Percentiles rank a stretch among this genome's conserved stretches.
phyloP scores from a whole-genome alignment of 2,888 invertebrate species.

The Isoperla grammatica region DNA sequence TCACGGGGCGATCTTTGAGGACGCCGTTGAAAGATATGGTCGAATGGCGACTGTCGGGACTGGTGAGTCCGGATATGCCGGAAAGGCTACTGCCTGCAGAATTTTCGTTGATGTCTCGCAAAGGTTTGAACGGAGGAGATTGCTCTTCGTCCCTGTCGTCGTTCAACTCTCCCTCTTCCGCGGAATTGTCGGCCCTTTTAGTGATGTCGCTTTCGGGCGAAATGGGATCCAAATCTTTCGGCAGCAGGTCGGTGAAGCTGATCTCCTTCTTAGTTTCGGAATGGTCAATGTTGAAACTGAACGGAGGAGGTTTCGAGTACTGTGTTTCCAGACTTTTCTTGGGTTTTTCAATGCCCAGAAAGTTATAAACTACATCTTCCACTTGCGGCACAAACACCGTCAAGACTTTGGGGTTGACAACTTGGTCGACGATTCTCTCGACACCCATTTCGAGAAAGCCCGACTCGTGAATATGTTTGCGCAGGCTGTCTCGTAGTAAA shows the following conservation, averaged over 20 bases:
- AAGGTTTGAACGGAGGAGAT: constrained; percentile 60
- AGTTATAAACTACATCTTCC: constrained; percentile 83
- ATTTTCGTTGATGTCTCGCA: constrained; percentile 50
- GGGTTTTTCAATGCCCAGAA: constrained; percentile 73
- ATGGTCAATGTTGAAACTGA: neutral
- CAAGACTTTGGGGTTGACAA: constrained; percentile 82
- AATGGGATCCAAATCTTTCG: constrained; percentile 73
- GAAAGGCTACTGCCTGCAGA: constrained; percentile 55
- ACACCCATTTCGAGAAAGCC: constrained; percentile 87
- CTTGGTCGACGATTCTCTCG: constrained; percentile 92
- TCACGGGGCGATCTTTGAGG: neutral
- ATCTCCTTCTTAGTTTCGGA: constrained; percentile 32
- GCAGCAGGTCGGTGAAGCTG: constrained; percentile 54
- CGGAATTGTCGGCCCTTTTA: constrained; percentile 32
- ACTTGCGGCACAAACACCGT: constrained; percentile 85
- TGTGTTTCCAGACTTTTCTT: constrained; percentile 40
- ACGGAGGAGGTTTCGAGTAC: neutral
- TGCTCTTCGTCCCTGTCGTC: constrained; percentile 55
- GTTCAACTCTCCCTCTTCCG: constrained; percentile 39
- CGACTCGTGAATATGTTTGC: constrained; percentile 85
- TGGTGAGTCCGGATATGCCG: constrained; percentile 51
- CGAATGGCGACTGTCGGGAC: constrained; percentile 46
- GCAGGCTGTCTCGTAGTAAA: constrained; percentile 78
- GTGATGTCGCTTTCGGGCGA: constrained; percentile 71
- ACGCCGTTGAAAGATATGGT: neutral